Evolutionary conservation across 2,113 vertebrate genomes (phyloP), one percentile per base, ranked within the genome.

Genomic region (Callorhinus ursinus): DNA sequence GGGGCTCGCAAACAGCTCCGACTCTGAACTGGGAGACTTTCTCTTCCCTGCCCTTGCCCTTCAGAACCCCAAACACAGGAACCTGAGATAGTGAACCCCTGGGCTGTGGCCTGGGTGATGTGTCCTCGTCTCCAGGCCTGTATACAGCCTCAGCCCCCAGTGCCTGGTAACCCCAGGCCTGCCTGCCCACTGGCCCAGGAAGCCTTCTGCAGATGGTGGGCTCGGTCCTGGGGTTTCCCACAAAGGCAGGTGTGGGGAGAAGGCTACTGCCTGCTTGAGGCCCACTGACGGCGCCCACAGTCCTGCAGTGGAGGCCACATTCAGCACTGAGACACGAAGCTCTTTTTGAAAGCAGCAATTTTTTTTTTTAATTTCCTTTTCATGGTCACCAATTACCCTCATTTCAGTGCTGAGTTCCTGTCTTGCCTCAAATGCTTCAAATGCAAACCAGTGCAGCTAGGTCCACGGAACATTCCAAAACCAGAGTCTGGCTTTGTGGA

Each of bases 361-460:
- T 10, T 0, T 14, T 13, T 24, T 14, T 51, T 14, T 1, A 0
- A 15, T 22, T 57, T 46, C 36, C 28, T 7, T 49, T 46, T 33
- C 2, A 36, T 1, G 19, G 49, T 28, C 79, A 51, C 28, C 16
- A 11, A 2, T 2, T 2, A 8, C 7, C 71, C n/a, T 12, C 79
- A 15, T 16, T 42, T 42, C 16, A 1, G 19, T 12, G 14, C 7
- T 28, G 39, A 16, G 7, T 26, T 28, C 11, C 28, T 10, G 42
- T 24, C 86, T 22, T 31, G 22, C 19, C 57, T 79, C 61, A 24
- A 2, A 22, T 9, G 22, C 63, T 36, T 12, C 24, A 13, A 4
- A 7, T 5, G 10, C 18, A 4, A 59, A 46, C 6, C 4, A 1
- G 9, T 2, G 1, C 10, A 7, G 18, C 67, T 8, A 4, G 28